phyloP scores from a whole-genome alignment of 2,797 vertebrate genomes.

The Hyperoplus immaculatus region DNA sequence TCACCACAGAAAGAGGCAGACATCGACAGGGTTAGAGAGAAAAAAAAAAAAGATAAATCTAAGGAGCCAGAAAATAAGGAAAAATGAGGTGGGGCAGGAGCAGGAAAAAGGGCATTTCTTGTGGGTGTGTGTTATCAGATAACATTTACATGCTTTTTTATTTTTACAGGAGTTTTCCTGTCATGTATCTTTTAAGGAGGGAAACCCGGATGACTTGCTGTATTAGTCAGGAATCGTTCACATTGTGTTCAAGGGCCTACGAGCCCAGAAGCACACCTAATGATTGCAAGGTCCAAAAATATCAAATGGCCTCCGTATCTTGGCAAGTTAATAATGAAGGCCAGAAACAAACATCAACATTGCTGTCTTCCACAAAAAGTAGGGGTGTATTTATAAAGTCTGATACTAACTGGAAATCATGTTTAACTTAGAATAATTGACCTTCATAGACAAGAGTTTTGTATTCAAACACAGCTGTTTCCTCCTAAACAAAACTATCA shows the following conservation, averaged over 20 bases:
- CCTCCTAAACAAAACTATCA: slow-evolving; percentile 48
- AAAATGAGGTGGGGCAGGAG: slow-evolving; percentile 34
- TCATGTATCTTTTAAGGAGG: slow-evolving; percentile 64
- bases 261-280: slow-evolving; percentile 4
- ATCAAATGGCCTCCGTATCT: slow-evolving; percentile 29
- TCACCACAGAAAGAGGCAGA: background rate
- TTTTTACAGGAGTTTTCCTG: slow-evolving; percentile 72
- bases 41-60: slow-evolving; percentile 12
- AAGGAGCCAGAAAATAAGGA: slow-evolving; percentile 22
- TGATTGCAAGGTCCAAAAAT: slow-evolving; percentile 24
- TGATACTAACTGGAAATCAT: slow-evolving; percentile 37
- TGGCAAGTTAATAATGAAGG: slow-evolving; percentile 32
- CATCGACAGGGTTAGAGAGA: background rate
- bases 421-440: slow-evolving; percentile 43
- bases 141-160: background rate
- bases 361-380: slow-evolving; percentile 13
- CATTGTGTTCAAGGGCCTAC: slow-evolving; percentile 44
- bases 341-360: background rate
- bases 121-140: slow-evolving; percentile 52
- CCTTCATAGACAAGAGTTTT: slow-evolving; percentile 54
- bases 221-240: slow-evolving; percentile 57
- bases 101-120: slow-evolving; percentile 38
- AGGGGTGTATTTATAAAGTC: slow-evolving; percentile 29
- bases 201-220: slow-evolving; percentile 61
- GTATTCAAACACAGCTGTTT: slow-evolving; percentile 48